These are phyloP conservation scores for Drosophila micromelanica DNA, from an alignment of 1,140 invertebrate species.

Conservation along the genomic window DNA sequence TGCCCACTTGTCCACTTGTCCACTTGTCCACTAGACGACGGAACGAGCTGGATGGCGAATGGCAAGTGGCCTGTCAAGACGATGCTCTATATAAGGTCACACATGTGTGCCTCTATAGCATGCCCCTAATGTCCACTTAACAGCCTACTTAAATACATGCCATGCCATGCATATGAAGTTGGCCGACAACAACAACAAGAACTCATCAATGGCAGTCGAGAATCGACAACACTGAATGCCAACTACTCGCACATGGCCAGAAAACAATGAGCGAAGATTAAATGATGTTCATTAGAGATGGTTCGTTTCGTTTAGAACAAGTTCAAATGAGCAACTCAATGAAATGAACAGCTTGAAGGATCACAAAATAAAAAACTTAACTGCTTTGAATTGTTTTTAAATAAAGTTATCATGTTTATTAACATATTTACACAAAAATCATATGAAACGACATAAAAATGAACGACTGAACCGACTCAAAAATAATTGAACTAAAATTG, in stretches of 20 bases:
- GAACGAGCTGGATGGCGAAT: too few species aligned
- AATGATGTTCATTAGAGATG: constrained; percentile 2
- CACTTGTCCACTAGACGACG: constrained; percentile 16
- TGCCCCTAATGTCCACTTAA: constrained; percentile 79
- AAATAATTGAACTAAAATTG: too few species aligned
- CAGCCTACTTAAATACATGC: constrained; percentile 76
- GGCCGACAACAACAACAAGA: constrained; percentile 29
- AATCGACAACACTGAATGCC: constrained; percentile 67
- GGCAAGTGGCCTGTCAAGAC: constrained; percentile 65
- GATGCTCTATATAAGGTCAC: constrained; percentile 77
- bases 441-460: too few species aligned
- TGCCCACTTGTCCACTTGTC: constrained; percentile 24
- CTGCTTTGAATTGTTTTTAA: too few species aligned
- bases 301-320: too few species aligned
- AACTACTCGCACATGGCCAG: constrained; percentile 56
- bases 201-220: constrained; percentile 59
- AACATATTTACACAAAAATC: too few species aligned
- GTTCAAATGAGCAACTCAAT: too few species aligned
- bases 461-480: too few species aligned
- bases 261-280: constrained; percentile 53
- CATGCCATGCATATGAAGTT: constrained; percentile 73
- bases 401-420: too few species aligned
- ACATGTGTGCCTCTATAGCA: constrained; percentile 66
- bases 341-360: too few species aligned
- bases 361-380: too few species aligned